A percentile compares a stretch with the other conserved stretches of the same genome.
These are phyloP conservation scores for Hypothenemus hampei DNA, from an alignment of 1,140 invertebrate species.

Conservation along the genomic window DNA sequence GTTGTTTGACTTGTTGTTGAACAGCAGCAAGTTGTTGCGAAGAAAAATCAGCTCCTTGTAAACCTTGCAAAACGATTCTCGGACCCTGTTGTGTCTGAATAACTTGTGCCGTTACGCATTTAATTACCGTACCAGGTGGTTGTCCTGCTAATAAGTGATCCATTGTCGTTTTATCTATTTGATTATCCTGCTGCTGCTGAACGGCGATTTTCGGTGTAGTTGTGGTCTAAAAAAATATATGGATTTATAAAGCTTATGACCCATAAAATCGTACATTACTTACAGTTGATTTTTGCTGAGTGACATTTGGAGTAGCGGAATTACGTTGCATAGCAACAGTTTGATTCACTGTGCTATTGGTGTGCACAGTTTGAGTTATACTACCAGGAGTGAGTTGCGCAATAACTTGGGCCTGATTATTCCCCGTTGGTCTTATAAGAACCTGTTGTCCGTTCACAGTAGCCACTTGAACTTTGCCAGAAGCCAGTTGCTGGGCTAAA, in stretches of 20 bases:
- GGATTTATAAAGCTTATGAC: no score
- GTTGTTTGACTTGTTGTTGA: conserved; percentile 83
- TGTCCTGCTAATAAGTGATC: conserved; percentile 60
- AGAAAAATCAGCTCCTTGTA: conserved; percentile 75
- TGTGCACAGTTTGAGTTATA: conserved; percentile 23
- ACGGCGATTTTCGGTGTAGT: conserved; percentile 6
- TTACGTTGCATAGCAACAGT: no score
- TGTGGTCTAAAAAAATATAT: background rate
- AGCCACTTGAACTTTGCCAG: conserved; percentile 75
- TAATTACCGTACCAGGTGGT: conserved; percentile 79
- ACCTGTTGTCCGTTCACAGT: conserved; percentile 80
- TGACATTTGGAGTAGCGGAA: background rate
- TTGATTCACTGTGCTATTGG: conserved; percentile 17
- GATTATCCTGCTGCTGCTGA: conserved; percentile 25
- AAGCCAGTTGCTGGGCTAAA: conserved; percentile 68
- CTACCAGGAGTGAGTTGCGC: conserved; percentile 55
- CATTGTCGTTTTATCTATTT: conserved; percentile 6
- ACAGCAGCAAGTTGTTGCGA: conserved; percentile 72
- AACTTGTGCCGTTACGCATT: conserved; percentile 76
- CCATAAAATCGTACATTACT: no score
- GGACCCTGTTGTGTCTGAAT: conserved; percentile 78
- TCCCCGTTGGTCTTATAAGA: conserved; percentile 64
- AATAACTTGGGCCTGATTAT: conserved; percentile 65
- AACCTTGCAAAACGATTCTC: conserved; percentile 75
- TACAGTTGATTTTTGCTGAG: background rate